Percentiles rank a stretch among this genome's conserved stretches.
phyloP scores from a whole-genome alignment of 1,140 invertebrate genomes.

The Sarcophaga peregrina region DNA sequence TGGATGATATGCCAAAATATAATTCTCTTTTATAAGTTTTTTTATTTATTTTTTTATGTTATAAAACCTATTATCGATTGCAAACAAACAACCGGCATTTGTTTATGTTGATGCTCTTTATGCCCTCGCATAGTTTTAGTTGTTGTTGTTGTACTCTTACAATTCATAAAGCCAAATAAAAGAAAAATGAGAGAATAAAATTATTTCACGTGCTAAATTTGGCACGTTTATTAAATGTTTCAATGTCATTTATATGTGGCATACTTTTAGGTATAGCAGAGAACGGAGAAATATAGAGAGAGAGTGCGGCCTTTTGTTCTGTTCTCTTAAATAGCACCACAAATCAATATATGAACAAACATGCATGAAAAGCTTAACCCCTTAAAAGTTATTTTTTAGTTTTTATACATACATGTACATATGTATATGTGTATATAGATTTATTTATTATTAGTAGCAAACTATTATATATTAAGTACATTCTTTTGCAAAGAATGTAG shows the following conservation, averaged over 20 bases:
- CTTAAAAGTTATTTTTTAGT: no score
- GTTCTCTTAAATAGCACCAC: neutral
- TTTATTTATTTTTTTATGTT: neutral
- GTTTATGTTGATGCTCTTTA: neutral
- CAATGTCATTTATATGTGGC: constrained; percentile 12
- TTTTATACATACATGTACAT: no score
- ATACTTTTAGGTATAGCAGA: constrained; percentile 8
- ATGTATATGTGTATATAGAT: no score
- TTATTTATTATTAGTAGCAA: no score
- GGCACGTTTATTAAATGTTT: constrained; percentile 30
- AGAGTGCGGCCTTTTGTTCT: neutral
- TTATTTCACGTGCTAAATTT: constrained; percentile 29
- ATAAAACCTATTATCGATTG: neutral
- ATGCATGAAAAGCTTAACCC: no score
- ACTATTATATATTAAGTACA: no score
- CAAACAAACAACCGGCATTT: constrained; percentile 23
- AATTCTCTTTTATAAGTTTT: neutral
- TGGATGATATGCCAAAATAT: no score
- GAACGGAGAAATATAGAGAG: no score
- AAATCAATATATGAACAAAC: neutral
- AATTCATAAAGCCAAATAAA: neutral
- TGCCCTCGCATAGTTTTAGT: neutral
- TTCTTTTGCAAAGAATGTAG: no score
- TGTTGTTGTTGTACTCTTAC: neutral
- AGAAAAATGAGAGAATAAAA: neutral